These are phyloP conservation scores for Zoanthus solanderi DNA, from an alignment of 92 coral and sea anemone species.

Conservation along the genomic window DNA sequence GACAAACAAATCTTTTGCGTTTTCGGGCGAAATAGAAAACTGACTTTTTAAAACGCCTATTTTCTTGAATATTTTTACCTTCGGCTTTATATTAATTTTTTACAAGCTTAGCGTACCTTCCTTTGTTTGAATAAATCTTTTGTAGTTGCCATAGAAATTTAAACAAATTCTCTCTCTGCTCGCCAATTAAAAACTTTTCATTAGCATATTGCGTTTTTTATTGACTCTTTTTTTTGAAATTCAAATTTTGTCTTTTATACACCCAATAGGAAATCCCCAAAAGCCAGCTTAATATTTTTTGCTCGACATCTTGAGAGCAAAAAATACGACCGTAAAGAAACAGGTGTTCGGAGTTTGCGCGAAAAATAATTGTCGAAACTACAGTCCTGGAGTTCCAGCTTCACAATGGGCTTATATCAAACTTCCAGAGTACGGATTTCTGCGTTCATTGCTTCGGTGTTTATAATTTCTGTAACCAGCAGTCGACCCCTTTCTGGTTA, in stretches of 20 bases:
- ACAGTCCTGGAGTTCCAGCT: neutral
- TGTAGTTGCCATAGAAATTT: constrained; percentile 27
- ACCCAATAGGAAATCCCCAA: constrained; percentile 63
- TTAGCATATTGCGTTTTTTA: constrained; percentile 61
- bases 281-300: constrained; percentile 15
- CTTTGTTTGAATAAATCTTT: constrained; percentile 21
- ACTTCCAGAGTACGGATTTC: neutral
- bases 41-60: neutral
- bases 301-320: constrained; percentile 43
- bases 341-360: constrained; percentile 26
- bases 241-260: constrained; percentile 59
- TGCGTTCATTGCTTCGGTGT: constrained; percentile 12
- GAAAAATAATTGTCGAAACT: constrained; percentile 1
- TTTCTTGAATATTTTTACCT: neutral
- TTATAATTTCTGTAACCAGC: constrained; percentile 38
- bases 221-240: constrained; percentile 71
- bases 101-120: constrained; percentile 11
- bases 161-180: neutral
- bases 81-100: constrained; percentile 12
- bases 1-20: neutral
- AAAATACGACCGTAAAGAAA: constrained; percentile 4
- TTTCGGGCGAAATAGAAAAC: neutral
- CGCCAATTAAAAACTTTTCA: constrained; percentile 37
- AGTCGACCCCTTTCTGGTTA: constrained; percentile 36
- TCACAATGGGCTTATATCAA: constrained; percentile 18